Conservation (phyloP, 2,797 vertebrate genomes). For the Sebastes jordani region DNA sequence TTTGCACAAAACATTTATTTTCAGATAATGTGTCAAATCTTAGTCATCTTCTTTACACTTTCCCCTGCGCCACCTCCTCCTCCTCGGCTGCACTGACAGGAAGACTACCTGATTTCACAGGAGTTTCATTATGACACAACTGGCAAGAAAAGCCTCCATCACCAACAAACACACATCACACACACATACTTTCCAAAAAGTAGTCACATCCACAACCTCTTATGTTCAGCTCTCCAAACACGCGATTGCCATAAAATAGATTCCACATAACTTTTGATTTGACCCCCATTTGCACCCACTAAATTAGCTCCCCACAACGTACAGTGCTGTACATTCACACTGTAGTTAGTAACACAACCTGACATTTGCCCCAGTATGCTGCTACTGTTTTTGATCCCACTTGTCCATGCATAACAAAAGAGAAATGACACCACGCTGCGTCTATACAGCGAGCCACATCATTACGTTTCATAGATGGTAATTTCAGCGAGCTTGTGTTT, state of each 20-base stretch:
- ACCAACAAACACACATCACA: slow-evolving; percentile 14
- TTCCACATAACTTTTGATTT: background rate
- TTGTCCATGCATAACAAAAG: slow-evolving; percentile 49
- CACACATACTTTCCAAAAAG: slow-evolving; percentile 36
- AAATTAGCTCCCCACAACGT: background rate
- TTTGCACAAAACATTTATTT: slow-evolving; percentile 16
- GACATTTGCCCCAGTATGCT: slow-evolving; percentile 42
- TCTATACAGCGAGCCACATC: slow-evolving; percentile 53
- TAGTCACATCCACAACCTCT: slow-evolving; percentile 16
- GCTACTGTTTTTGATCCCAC: slow-evolving; percentile 46
- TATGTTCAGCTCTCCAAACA: background rate
- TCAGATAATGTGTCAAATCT: slow-evolving; percentile 30
- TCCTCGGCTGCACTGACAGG: slow-evolving; percentile 59
- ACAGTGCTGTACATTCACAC: background rate
- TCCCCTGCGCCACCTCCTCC: slow-evolving; percentile 43
- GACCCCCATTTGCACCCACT: background rate
- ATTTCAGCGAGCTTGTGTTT: slow-evolving; percentile 46
- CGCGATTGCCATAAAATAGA: slow-evolving; percentile 27
- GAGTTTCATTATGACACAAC: slow-evolving; percentile 70
- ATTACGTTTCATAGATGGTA: slow-evolving; percentile 52
- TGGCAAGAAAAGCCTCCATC: slow-evolving; percentile 51
- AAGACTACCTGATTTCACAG: slow-evolving; percentile 65
- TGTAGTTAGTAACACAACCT: slow-evolving; percentile 33
- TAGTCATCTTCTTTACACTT: slow-evolving; percentile 53
- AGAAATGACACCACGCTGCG: slow-evolving; percentile 34